Base-by-base conservation (phyloP, 2,888 invertebrate species). In the Nesidiocoris tenuis region DNA sequence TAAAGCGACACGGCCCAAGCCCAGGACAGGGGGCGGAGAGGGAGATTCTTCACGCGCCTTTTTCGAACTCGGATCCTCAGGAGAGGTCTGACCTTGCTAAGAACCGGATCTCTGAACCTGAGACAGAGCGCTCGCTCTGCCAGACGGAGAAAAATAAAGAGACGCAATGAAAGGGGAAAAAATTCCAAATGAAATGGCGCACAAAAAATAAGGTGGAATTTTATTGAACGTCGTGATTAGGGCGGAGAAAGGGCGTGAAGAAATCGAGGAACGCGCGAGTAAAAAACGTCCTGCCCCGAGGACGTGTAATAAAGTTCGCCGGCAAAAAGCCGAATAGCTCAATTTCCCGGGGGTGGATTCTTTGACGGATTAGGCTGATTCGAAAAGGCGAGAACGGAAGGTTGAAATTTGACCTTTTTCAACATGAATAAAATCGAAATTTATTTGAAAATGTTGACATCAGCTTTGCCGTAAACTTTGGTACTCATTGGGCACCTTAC, bases 61-160 rank as follows among this genome's bases (percentile, higher is more conserved):
- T 39, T 39, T 39, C 5, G n/a, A n/a, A n/a, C n/a, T 7, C 7
- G n/a, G 59, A 59, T 59, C 18, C 59, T 59, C 59, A 18, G 39
- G 39, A 39, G 39, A 39, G 39, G 59, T 17, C 17, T 59, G 59
- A 59, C 59, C 59, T 59, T 59, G 59, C 59, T 59, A 18, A 59
- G 59, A 59, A 59, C 59, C 59, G 59, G 59, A 59, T 59, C 59
- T 59, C 59, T n/a, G n/a, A 59, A 59, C 17, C n/a, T 18, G 19
- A 59, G n/a, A n/a, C 59, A 18, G 19, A 59, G 59, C n/a, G n/a
- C 17, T n/a, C n/a, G 59, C 17, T 18, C 18, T n/a, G n/a, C 59
- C 3, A 18, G 59, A n/a, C 18, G 59, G 59, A 59, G 59, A 59
- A 59, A 18, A 59, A 59, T 59, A 59, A 59, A 59, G 19, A 2